Conservation (phyloP, 2,888 invertebrate species). For the Orthonychiurus folsomi region DNA sequence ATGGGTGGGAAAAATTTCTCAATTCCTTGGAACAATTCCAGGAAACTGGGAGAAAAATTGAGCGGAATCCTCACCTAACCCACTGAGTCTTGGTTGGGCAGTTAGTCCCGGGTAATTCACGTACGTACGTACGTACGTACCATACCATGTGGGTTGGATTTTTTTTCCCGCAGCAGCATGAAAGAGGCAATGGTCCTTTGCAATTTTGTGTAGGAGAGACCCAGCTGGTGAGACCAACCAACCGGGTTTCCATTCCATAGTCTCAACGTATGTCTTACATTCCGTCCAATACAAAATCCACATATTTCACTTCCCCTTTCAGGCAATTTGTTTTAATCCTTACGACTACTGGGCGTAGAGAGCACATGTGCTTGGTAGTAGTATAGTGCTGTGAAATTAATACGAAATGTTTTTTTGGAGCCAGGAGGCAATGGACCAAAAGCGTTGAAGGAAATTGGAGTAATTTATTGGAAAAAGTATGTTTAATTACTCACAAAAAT, state of each 20-base stretch:
- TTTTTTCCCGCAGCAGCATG: background rate
- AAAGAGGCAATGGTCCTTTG: too few relatives aligned
- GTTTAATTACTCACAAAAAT: too few relatives aligned
- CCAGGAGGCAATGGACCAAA: too few relatives aligned
- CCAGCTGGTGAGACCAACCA: background rate
- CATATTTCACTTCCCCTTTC: background rate
- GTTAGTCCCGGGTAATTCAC: too few relatives aligned
- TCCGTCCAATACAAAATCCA: background rate
- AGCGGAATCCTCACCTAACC: too few relatives aligned
- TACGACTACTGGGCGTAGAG: background rate
- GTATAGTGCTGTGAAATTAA: too few relatives aligned
- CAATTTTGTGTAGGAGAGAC: too few relatives aligned
- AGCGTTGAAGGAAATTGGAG: background rate
- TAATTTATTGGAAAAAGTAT: background rate
- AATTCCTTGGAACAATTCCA: background rate
- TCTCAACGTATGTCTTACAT: too few relatives aligned
- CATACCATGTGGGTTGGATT: too few relatives aligned
- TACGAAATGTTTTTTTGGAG: too few relatives aligned
- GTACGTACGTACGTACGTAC: too few relatives aligned
- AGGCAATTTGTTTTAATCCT: slow-evolving; percentile 1
- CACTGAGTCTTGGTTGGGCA: too few relatives aligned
- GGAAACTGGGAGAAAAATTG: background rate
- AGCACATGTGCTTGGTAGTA: background rate
- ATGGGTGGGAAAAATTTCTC: slow-evolving; percentile 1
- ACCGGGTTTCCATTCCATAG: background rate